Evolutionary conservation across 2,888 invertebrate genomes (phyloP), one percentile per base, ranked within the genome.

Genomic region (Himalopsyche tibetana): DNA sequence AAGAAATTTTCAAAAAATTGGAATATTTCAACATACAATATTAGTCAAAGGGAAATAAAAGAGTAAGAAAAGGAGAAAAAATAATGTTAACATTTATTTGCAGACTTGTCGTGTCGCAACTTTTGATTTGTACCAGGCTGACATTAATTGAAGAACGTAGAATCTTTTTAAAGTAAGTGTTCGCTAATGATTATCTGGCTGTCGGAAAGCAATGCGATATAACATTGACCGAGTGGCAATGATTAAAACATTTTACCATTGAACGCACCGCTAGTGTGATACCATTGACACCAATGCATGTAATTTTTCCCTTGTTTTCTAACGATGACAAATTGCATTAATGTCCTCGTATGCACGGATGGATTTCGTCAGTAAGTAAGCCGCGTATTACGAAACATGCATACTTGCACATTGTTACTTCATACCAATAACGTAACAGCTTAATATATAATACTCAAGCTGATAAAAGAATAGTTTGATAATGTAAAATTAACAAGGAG

Each of bases 161-260:
- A 63, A 63, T 63, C 63, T 19, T 63, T 63, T 63, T 8, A 15
- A 51, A 51, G 19, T 63, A 19, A 19, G 17, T 42, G 83, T 5
- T 42, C 17, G 82, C 63, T 42, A n/a, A 36, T 38, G 63, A 83
- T 55, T 82, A 63, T 63, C 63, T n/a, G n/a, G 8, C 56, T 63
- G 80, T 56, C 84, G 56, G 82, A 69, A 55, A 85, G 82, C 51
- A 82, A 82, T 74, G 51, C 82, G 55, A 84, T 56, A 84, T 84
- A 85, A 79, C 85, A 85, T 85, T 85, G 85, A 85, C 85, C 85
- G 85, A 55, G 12, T 85, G 85, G 82, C 85, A 85, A 82, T 85
- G 85, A 82, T 79, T 28, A 85, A 63, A 82, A 81, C 40, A 63
- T 19, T 19, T 19, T 19, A 63, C 19, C 63, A 63, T 63, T 63